A percentile compares a stretch with the other conserved stretches of the same genome.
Evolutionary conservation across 30 jellyfish, hydroid and myxozoan species (phyloP).

Genomic region (Cassiopea xamachana): DNA sequence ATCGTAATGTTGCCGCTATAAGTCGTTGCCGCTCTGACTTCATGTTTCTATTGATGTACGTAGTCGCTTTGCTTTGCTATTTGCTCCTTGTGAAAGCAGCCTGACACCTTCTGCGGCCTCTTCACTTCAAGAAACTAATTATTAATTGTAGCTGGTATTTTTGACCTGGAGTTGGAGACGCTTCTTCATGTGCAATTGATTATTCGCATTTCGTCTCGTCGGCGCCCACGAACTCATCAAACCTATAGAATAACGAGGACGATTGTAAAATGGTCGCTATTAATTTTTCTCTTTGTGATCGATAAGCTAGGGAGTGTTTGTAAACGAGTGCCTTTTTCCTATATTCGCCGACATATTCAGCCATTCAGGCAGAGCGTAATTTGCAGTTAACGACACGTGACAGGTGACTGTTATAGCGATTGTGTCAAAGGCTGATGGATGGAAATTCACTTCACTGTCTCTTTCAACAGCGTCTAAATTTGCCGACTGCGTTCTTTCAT

Average conservation of each 20-base stretch:
- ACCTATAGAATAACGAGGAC: background rate
- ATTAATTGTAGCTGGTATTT: background rate
- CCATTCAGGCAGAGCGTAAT: background rate
- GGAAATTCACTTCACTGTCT: background rate
- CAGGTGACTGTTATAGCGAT: slow-evolving; percentile 12
- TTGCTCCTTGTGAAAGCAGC: too few relatives aligned
- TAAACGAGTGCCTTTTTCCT: slow-evolving; percentile 11
- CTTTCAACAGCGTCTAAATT: background rate
- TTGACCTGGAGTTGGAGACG: slow-evolving; percentile 5
- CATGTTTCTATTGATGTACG: too few relatives aligned
- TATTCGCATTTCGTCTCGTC: slow-evolving; percentile 4
- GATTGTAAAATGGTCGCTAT: slow-evolving; percentile 12
- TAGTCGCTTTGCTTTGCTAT: too few relatives aligned
- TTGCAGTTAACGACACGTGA: background rate
- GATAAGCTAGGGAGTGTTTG: slow-evolving; percentile 6
- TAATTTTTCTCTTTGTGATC: background rate
- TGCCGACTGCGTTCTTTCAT: too few relatives aligned
- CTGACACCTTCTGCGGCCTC: too few relatives aligned
- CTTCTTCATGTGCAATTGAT: background rate
- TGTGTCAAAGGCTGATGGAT: background rate
- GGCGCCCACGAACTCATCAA: slow-evolving; percentile 31
- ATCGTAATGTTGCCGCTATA: too few relatives aligned
- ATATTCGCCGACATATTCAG: slow-evolving; percentile 11
- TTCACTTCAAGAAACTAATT: too few relatives aligned
- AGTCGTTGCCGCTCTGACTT: too few relatives aligned